These are phyloP conservation scores for Crax fasciolata DNA, from an alignment of 2,797 vertebrate genomes.

Conservation along the genomic window DNA sequence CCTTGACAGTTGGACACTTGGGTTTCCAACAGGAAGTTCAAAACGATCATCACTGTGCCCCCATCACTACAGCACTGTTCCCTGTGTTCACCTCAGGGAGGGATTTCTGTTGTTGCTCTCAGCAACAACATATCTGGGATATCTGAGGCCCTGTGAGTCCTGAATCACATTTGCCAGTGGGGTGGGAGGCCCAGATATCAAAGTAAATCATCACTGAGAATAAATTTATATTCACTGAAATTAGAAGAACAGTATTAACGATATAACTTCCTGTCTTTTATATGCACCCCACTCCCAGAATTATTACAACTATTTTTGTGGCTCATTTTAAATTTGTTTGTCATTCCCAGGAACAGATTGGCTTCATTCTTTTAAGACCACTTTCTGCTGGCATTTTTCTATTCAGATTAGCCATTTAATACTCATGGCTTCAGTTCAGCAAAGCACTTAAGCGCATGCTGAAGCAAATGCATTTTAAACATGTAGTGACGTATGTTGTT, in stretches of 20 bases:
- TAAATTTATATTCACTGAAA: neutral
- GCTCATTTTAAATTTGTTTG: conserved; percentile 42
- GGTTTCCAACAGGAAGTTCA: neutral
- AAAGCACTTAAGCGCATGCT: neutral
- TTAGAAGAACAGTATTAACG: neutral
- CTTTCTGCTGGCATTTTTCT: conserved; percentile 20
- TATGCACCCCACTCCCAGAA: neutral
- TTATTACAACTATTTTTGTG: neutral
- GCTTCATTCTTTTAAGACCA: conserved; percentile 36
- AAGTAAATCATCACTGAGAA: neutral
- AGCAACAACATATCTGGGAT: neutral
- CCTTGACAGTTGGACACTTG: neutral
- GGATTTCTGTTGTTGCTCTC: neutral
- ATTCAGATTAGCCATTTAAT: conserved; percentile 39
- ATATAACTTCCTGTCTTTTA: neutral
- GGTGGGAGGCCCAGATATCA: neutral
- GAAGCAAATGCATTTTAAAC: conserved; percentile 45
- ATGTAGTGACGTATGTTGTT: neutral
- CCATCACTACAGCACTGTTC: neutral
- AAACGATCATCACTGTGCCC: neutral
- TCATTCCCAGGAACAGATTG: conserved; percentile 18
- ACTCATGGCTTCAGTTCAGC: conserved; percentile 47
- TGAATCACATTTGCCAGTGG: neutral
- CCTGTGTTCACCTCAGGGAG: neutral
- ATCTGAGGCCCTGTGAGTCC: neutral